Evolutionary conservation across 2,888 invertebrate genomes (phyloP), one percentile per base, ranked within the genome.

Genomic region (Spodoptera littoralis): DNA sequence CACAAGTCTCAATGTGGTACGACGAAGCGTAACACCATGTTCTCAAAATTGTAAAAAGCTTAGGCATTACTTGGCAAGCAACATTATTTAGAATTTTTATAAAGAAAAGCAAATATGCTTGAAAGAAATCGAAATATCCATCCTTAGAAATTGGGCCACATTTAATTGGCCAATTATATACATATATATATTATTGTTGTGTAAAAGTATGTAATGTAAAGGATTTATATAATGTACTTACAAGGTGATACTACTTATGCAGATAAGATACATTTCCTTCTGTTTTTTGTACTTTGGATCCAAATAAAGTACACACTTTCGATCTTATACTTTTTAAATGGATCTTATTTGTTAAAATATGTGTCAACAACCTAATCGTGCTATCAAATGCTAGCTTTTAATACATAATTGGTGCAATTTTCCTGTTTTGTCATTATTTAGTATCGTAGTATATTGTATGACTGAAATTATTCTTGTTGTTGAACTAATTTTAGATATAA

Each of bases 381-480:
- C 44, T 63, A 66, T 67, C 48, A 61, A 54, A 46, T 48, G 51
- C 67, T 64, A 59, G 44, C 22, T 65, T 56, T 60, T 51, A 24
- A 27, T 57, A 57, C n/a, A 24, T 74, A 54, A 61, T 65, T 67
- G 70, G 60, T 76, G 59, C 70, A 61, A 65, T 65, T 72, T 66
- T 63, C 64, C 55, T 70, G 69, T 67, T 74, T 66, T 63, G 48
- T 61, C 30, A 43, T 65, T 71, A 71, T 59, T 69, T 76, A 76
- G 66, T 73, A 60, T 59, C 54, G 47, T 70, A 73, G 30, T 62
- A 51, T 73, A 51, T 73, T 65, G 50, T 65, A 55, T 58, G 68
- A 77, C 63, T 70, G 73, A 70, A 61, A 62, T 59, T 66, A 65
- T 65, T 76, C 63, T 68, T 58, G 51, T 50, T 64, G 54, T 65